phyloP scores from a whole-genome alignment of 2,888 invertebrate genomes.

The Rugalucina vietnamica region DNA sequence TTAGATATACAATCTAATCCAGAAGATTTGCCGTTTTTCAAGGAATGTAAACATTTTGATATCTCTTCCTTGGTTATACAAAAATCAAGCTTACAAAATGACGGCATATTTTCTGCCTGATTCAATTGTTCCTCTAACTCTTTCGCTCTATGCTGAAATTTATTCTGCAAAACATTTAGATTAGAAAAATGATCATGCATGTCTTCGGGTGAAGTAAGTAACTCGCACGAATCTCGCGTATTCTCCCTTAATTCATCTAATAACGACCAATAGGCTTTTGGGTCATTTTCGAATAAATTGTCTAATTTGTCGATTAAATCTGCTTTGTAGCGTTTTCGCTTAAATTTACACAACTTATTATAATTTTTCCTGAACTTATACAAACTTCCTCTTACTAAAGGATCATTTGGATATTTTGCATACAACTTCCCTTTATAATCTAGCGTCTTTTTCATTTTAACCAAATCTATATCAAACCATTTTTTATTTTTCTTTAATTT shows the following conservation, averaged over 20 bases:
- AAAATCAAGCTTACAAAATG: not conserved
- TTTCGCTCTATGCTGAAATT: not conserved
- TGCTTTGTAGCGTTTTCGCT: not conserved
- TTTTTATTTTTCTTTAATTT: not conserved
- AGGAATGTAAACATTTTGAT: not conserved
- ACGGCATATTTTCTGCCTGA: not conserved
- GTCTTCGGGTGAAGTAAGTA: not conserved
- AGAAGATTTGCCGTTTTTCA: conserved; percentile 5
- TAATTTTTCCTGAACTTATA: conserved; percentile 10
- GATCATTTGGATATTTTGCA: conserved; percentile 14
- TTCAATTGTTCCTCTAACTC: not conserved
- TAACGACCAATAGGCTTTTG: not conserved
- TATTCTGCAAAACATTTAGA: not conserved
- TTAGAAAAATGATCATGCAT: not conserved
- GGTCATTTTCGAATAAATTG: not conserved
- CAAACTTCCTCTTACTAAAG: not conserved
- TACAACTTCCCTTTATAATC: not conserved
- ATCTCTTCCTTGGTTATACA: not conserved
- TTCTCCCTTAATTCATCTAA: not conserved
- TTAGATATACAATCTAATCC: conserved; percentile 10
- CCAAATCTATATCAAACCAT: not conserved
- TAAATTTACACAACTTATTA: not conserved
- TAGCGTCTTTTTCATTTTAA: not conserved
- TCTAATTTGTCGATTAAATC: conserved; percentile 5
- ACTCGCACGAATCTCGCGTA: not conserved